Conservation (phyloP, 2,113 vertebrate genomes). For the Marmota monax region DNA sequence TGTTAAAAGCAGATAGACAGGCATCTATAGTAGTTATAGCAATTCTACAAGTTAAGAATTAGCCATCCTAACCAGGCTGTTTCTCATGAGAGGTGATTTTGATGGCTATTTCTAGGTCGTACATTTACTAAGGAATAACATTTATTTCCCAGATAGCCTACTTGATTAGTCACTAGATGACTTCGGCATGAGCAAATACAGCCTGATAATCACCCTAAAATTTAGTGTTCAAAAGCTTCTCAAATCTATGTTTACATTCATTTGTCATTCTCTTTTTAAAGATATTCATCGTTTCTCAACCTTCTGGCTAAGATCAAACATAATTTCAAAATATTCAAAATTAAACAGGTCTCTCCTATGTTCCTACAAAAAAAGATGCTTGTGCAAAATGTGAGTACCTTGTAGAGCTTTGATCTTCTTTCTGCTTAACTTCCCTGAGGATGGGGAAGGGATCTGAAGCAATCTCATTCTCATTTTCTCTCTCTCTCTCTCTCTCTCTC, state of each 20-base stretch:
- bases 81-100: background rate
- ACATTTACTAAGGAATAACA: background rate
- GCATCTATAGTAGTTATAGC: background rate
- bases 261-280: background rate
- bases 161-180: slow-evolving; percentile 23
- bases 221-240: background rate
- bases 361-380: background rate
- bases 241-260: background rate
- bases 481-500: no score
- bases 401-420: background rate
- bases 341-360: background rate
- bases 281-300: background rate
- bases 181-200: background rate
- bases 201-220: slow-evolving; percentile 1
- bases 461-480: background rate
- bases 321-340: slow-evolving; percentile 28
- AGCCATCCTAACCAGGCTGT: background rate
- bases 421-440: background rate
- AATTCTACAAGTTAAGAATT: slow-evolving; percentile 26
- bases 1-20: background rate
- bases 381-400: background rate
- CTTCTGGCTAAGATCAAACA: no score
- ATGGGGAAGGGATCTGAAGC: background rate
- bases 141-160: slow-evolving; percentile 16
- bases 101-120: background rate